A percentile compares a stretch with the other conserved stretches of the same genome.
Conservation (phyloP, 2,113 vertebrate species). For the Carassius auratus region DNA sequence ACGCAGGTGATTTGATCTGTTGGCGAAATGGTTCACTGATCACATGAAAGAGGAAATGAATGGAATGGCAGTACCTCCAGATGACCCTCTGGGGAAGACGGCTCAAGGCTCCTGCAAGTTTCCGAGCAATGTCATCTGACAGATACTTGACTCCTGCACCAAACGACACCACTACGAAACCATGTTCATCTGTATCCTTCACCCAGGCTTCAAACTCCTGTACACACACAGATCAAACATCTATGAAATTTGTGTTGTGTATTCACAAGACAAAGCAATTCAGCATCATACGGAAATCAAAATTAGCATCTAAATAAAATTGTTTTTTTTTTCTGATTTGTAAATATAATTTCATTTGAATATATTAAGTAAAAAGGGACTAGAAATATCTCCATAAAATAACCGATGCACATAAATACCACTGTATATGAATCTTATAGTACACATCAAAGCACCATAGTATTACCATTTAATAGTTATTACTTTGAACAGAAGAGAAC, state of each 20-base stretch:
- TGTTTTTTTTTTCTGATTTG: not conserved
- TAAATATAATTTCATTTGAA: not conserved
- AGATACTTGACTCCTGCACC: conserved; percentile 97
- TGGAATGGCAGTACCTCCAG: conserved; percentile 85
- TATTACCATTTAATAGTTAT: too few relatives aligned
- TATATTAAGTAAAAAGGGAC: not conserved
- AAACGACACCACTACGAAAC: conserved; percentile 95
- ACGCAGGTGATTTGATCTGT: not conserved
- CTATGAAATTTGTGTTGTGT: not conserved
- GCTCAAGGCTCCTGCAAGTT: conserved; percentile 88
- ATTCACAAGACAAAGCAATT: not conserved
- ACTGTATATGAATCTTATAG: too few relatives aligned
- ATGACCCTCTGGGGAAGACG: conserved; percentile 91
- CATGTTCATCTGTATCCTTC: conserved; percentile 83
- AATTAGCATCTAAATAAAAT: not conserved
- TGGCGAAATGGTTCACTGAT: not conserved
- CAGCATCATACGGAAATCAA: not conserved
- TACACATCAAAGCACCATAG: too few relatives aligned
- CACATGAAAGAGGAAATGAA: not conserved
- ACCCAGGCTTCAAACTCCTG: conserved; percentile 93
- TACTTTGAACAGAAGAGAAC: not conserved
- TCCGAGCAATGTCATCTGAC: conserved; percentile 90
- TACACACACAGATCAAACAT: conserved; percentile 30
- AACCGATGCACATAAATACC: too few relatives aligned
- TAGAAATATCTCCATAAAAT: not conserved